Conservation (phyloP, 2,797 vertebrate species). For the Valencia hispanica region DNA sequence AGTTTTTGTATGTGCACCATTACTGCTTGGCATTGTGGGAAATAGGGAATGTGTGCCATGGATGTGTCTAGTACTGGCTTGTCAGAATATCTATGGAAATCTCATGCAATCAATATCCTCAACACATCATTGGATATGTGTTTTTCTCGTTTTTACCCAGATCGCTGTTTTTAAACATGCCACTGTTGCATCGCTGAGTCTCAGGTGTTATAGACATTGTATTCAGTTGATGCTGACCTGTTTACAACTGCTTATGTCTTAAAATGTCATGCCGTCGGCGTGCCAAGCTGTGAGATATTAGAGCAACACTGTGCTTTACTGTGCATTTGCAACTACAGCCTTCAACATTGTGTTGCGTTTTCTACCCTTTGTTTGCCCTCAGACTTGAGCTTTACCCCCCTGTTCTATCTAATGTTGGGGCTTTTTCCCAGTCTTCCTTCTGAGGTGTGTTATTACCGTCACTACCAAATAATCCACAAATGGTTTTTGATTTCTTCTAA, state of each 20-base stretch:
- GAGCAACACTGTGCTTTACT: constrained; percentile 30
- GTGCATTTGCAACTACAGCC: neutral
- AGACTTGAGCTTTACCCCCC: constrained; percentile 37
- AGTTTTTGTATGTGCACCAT: neutral
- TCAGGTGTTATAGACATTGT: constrained; percentile 37
- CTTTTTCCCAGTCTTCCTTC: constrained; percentile 49
- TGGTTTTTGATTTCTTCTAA: constrained; percentile 52
- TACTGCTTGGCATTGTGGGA: neutral
- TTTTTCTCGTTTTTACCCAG: neutral
- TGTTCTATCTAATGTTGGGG: constrained; percentile 38
- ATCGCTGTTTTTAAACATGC: neutral
- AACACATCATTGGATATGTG: neutral
- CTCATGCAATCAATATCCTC: neutral
- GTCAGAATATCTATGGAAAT: neutral
- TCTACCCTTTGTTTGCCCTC: neutral
- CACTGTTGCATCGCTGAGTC: constrained; percentile 29
- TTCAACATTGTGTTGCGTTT: neutral
- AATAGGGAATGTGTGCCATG: neutral
- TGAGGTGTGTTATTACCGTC: constrained; percentile 40
- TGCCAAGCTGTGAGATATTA: constrained; percentile 34
- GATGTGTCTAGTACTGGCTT: neutral
- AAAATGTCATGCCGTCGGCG: constrained; percentile 23
- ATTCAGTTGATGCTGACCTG: constrained; percentile 40
- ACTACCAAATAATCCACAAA: constrained; percentile 51
- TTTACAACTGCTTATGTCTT: constrained; percentile 53